phyloP scores from a whole-genome alignment of 2,113 vertebrate genomes.

The Brachypteracias leptosomus region DNA sequence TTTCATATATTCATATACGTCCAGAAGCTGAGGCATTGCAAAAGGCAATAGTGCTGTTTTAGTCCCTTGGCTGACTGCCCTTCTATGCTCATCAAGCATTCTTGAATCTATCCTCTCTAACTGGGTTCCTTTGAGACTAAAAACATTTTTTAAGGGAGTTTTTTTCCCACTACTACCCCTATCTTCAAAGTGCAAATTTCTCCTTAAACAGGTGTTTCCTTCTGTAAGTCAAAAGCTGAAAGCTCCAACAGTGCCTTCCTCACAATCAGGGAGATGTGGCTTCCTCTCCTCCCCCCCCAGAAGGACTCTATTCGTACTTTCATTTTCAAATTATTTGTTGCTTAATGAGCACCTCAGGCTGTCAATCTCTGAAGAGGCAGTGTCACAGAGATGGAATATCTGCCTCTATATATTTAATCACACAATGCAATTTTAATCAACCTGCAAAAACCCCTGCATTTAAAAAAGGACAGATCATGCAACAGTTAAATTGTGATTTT shows the following conservation, averaged over 20 bases:
- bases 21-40: neutral
- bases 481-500: constrained; percentile 17
- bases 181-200: constrained; percentile 20
- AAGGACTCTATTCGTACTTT: neutral
- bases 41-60: neutral
- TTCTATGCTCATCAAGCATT: neutral
- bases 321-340: constrained; percentile 33
- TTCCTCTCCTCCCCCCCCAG: neutral
- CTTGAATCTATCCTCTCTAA: neutral
- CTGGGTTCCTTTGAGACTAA: neutral
- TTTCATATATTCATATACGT: neutral
- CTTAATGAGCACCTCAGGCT: constrained; percentile 37
- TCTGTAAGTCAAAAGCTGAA: neutral
- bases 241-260: neutral
- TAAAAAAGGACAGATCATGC: neutral
- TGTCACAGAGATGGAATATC: neutral
- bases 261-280: neutral
- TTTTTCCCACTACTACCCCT: neutral
- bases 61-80: neutral
- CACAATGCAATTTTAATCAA: constrained; percentile 31
- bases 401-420: constrained; percentile 11
- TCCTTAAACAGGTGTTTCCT: neutral
- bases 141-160: neutral
- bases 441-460: neutral
- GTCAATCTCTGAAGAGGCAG: constrained; percentile 8